Conservation (phyloP, 1,140 invertebrate species). For the Hycleus cichorii region DNA sequence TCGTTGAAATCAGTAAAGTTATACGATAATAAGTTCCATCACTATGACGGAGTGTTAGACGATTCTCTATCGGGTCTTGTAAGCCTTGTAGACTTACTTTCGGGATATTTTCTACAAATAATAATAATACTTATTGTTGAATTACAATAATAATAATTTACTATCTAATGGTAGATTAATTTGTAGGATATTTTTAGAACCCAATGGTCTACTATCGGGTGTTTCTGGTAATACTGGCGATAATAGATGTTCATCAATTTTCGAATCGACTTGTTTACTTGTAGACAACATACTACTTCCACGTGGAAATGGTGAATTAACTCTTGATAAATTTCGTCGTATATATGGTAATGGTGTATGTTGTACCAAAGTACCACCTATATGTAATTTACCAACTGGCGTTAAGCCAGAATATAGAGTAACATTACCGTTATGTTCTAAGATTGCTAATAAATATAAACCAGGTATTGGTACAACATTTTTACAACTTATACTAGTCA, state of each 20-base stretch:
- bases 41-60: slow-evolving; percentile 66
- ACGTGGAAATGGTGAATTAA: slow-evolving; percentile 54
- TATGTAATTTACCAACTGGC: slow-evolving; percentile 76
- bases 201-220: neutral
- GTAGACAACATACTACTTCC: slow-evolving; percentile 57
- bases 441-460: slow-evolving; percentile 72
- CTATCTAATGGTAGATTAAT: slow-evolving; percentile 3
- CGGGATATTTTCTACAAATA: slow-evolving; percentile 4
- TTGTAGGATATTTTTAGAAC: slow-evolving; percentile 1
- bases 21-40: slow-evolving; percentile 62
- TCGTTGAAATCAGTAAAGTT: slow-evolving; percentile 56
- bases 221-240: slow-evolving; percentile 46
- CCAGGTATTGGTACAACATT: slow-evolving; percentile 74
- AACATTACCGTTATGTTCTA: slow-evolving; percentile 72
- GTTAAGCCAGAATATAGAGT: slow-evolving; percentile 76
- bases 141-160: neutral
- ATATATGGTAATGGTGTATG: slow-evolving; percentile 53
- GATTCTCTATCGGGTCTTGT: slow-evolving; percentile 67
- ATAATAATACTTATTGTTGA: neutral
- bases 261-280: slow-evolving; percentile 44
- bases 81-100: slow-evolving; percentile 41
- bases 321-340: slow-evolving; percentile 44
- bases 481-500: slow-evolving; percentile 65
- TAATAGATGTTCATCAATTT: slow-evolving; percentile 49
- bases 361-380: slow-evolving; percentile 60